Percentiles rank a stretch among this genome's conserved stretches.
Evolutionary conservation across 2,888 invertebrate species (phyloP).

Genomic region (Thelaira solivaga): DNA sequence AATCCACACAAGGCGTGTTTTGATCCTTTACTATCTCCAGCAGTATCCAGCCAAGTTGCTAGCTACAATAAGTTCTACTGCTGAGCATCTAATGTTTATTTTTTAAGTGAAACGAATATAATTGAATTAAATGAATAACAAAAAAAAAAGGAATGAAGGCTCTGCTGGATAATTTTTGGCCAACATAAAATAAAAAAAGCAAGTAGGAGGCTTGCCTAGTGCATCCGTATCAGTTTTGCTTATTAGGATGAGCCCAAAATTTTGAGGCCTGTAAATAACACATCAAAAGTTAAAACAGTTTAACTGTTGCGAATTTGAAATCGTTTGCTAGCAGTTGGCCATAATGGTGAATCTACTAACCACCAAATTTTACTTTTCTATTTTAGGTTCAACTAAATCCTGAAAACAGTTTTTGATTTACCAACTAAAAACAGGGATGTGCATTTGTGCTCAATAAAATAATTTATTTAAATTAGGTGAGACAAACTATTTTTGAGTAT

Average conservation of each 20-base stretch:
- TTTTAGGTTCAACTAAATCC: too few relatives aligned
- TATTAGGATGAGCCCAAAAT: constrained; percentile 45
- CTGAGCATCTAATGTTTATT: constrained; percentile 49
- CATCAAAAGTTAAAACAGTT: constrained; percentile 45
- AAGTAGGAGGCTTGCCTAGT: constrained; percentile 23
- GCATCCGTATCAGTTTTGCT: constrained; percentile 34
- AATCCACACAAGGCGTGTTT: constrained; percentile 13
- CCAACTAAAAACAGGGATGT: too few relatives aligned
- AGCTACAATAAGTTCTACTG: constrained; percentile 37
- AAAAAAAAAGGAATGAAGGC: background rate
- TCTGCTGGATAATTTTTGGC: constrained; percentile 7
- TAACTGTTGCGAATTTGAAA: constrained; percentile 11
- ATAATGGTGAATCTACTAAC: too few relatives aligned
- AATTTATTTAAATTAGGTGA: too few relatives aligned
- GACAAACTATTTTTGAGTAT: too few relatives aligned
- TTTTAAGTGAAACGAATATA: constrained; percentile 7
- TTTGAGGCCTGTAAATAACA: constrained; percentile 59
- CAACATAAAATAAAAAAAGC: background rate
- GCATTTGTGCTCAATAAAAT: too few relatives aligned
- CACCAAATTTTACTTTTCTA: too few relatives aligned
- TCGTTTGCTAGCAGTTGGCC: too few relatives aligned
- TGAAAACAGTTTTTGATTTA: too few relatives aligned
- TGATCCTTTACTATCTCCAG: constrained; percentile 22
- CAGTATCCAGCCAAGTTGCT: constrained; percentile 29
- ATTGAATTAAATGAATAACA: background rate